phyloP scores from a whole-genome alignment of 2,888 invertebrate species.

The Archips crataeganus region DNA sequence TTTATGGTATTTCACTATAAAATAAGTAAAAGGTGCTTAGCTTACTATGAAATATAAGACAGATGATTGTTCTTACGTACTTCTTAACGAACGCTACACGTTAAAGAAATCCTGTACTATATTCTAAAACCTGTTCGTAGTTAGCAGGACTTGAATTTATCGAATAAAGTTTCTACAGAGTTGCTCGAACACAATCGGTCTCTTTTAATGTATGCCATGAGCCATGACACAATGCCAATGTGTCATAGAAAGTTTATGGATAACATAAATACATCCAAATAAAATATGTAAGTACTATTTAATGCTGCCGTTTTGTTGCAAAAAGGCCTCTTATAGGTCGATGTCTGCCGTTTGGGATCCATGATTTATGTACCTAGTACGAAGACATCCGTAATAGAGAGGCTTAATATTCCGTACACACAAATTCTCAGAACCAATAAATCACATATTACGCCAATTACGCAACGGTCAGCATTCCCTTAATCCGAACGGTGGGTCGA shows the following conservation, averaged over 20 bases:
- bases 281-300: neutral
- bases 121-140: no score
- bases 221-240: no score
- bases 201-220: no score
- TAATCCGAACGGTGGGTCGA: constrained; percentile 71
- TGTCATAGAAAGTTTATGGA: neutral
- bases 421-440: constrained; percentile 63
- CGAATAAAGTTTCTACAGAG: no score
- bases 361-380: constrained; percentile 29
- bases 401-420: constrained; percentile 42
- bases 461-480: constrained; percentile 74
- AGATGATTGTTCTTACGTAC: no score
- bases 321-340: neutral
- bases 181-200: no score
- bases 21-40: no score
- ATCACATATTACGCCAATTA: constrained; percentile 83
- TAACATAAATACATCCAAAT: neutral
- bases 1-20: no score
- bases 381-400: constrained; percentile 29
- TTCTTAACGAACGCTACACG: no score
- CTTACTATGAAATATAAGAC: no score
- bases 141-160: no score
- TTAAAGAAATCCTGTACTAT: no score
- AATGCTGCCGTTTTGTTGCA: neutral
- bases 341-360: constrained; percentile 18